Base-by-base conservation (phyloP, 30 jellyfish, hydroid and myxozoan genomes). In the Hydractinia symbiolongicarpus region DNA sequence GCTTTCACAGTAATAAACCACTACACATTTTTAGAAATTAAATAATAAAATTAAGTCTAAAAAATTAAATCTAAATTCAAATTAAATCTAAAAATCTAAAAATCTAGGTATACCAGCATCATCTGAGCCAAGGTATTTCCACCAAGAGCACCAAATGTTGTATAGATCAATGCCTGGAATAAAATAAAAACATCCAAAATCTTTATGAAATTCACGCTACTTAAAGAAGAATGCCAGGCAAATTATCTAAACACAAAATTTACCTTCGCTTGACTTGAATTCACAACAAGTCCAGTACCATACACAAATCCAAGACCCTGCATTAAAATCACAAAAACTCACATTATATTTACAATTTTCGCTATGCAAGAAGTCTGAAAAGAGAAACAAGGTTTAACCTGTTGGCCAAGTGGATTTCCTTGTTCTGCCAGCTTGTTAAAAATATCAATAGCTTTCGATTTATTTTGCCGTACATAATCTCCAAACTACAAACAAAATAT, bases 251-350 rank as follows among this genome's bases (percentile, higher is more conserved):
- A 30, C 44, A 30, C 44, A 30, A 30, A 30, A 30, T 30, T 30
- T 82, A 91, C 98, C 95, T 93, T 93, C 15, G 98, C 98, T 78
- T 93, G 98, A 66, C 98, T 87, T 79, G 98, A 83, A 73, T 76
- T 83, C 67, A 87, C 96, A 44, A 90, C 93, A 7, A 89, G 78
- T 5, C 98, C 98, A n/a, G 96, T 77, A 16, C 96, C 98, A 84
- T 86, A 87, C 71, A 93, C 58, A 67, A 83, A 86, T 4, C 94
- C 96, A 54, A 93, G 96, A 5, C 98, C 98, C 98, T 91, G 8
- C 4, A 79, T n/a, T 15, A 16, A 52, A 83, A 83, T 54, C 1
- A 9, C 52, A 50, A 3, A 5, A 71, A 71, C 16, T 7, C 6
- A 64, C 8, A 64, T n/a, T 64, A 64, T 6, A 51, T 64, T 7